A percentile compares a stretch with the other conserved stretches of the same genome.
Conservation (phyloP, 2,888 invertebrate genomes). For the Pollenia angustigena region DNA sequence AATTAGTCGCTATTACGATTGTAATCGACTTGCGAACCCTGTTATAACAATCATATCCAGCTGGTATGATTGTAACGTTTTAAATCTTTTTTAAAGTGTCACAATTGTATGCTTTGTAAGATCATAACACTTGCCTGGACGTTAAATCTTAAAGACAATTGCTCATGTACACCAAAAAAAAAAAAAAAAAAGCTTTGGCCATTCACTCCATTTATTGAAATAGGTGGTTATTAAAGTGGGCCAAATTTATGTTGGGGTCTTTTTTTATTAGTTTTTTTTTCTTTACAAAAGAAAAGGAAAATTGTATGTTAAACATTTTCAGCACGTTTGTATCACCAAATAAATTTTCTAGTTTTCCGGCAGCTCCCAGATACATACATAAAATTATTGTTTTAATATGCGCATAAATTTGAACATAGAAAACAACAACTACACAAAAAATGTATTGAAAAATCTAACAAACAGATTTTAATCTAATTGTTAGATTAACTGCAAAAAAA, state of each 20-base stretch:
- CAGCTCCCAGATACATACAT: slow-evolving; percentile 65
- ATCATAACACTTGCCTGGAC: slow-evolving; percentile 60
- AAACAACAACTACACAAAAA: slow-evolving; percentile 21
- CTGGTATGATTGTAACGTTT: slow-evolving; percentile 35
- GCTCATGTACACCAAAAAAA: slow-evolving; percentile 28
- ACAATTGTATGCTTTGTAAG: slow-evolving; percentile 59
- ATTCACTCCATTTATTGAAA: slow-evolving; percentile 65
- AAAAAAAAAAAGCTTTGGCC: slow-evolving; percentile 34
- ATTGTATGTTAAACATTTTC: neutral
- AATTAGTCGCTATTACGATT: too few relatives aligned
- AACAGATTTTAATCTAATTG: slow-evolving; percentile 70
- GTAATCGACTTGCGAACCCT: too few relatives aligned
- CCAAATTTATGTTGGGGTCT: slow-evolving; percentile 35
- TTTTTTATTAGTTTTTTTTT: neutral
- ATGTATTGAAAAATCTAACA: neutral
- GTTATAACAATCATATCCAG: slow-evolving; percentile 33
- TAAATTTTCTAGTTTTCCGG: slow-evolving; percentile 69
- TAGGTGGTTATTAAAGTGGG: slow-evolving; percentile 49
- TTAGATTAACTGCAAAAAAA: slow-evolving; percentile 34
- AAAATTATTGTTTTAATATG: slow-evolving; percentile 73
- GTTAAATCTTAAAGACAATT: slow-evolving; percentile 20
- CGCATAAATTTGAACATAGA: slow-evolving; percentile 67
- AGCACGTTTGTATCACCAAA: slow-evolving; percentile 61
- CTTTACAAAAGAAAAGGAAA: neutral
- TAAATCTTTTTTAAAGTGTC: slow-evolving; percentile 54